Evolutionary conservation across 2,797 vertebrate species (phyloP).

Genomic region (Muscicapa comitata): DNA sequence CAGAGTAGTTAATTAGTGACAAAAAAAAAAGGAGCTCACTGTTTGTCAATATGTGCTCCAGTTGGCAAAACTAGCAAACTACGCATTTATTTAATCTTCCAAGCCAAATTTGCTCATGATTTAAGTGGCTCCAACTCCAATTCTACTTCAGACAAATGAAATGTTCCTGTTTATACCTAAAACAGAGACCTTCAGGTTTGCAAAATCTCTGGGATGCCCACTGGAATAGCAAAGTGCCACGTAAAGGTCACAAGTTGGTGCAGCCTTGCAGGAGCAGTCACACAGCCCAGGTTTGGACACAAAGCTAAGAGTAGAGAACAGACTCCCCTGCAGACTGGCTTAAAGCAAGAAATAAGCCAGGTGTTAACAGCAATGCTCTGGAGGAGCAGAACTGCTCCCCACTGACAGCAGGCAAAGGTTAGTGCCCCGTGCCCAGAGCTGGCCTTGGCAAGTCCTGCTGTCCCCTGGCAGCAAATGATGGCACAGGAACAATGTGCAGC

Average conservation of each 20-base stretch:
- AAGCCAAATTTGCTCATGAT: constrained; percentile 45
- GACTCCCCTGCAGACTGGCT: constrained; percentile 5
- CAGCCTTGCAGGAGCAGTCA: background rate
- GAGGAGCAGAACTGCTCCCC: constrained; percentile 35
- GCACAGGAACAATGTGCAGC: background rate
- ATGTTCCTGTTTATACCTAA: constrained; percentile 1
- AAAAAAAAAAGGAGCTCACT: constrained; percentile 33
- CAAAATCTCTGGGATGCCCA: background rate
- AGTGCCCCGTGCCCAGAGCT: background rate
- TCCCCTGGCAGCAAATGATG: background rate
- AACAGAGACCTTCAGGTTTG: background rate
- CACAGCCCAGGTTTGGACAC: background rate
- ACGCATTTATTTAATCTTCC: constrained; percentile 30
- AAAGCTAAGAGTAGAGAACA: background rate
- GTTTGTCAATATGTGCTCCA: constrained; percentile 64
- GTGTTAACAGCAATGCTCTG: background rate
- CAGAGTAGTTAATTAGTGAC: constrained; percentile 43
- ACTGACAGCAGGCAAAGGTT: constrained; percentile 33
- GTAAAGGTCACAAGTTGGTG: background rate
- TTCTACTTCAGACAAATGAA: background rate
- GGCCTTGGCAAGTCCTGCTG: background rate
- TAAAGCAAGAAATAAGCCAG: constrained; percentile 28
- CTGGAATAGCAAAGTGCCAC: background rate
- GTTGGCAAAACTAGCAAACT: constrained; percentile 59
- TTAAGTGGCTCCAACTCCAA: constrained; percentile 27